Conservation (phyloP, 2,113 vertebrate genomes). For the Epinephelus moara region DNA sequence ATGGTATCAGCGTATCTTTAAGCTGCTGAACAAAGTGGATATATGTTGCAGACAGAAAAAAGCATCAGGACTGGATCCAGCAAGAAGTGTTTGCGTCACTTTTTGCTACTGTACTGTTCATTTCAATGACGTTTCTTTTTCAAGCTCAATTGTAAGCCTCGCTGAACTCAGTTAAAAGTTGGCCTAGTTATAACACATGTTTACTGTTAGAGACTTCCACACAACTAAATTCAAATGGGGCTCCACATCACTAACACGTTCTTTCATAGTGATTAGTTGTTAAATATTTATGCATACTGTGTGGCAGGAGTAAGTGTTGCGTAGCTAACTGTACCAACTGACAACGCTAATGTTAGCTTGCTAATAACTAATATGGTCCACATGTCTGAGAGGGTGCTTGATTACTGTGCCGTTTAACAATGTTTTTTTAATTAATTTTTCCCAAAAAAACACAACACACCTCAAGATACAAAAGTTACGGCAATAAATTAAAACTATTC, state of each 20-base stretch:
- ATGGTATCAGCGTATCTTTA: constrained; percentile 4
- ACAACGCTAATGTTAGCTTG: background rate
- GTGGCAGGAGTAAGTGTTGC: background rate
- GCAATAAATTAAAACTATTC: background rate
- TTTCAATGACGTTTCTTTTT: constrained; percentile 25
- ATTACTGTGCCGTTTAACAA: background rate
- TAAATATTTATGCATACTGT: background rate
- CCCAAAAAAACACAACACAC: background rate
- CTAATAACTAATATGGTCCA: background rate
- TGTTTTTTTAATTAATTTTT: too few species aligned
- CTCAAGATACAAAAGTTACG: background rate
- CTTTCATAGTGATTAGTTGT: background rate
- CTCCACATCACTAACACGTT: background rate
- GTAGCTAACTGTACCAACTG: background rate
- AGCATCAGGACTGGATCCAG: background rate
- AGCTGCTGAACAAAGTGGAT: constrained; percentile 5
- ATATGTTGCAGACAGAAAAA: background rate
- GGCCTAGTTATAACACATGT: background rate
- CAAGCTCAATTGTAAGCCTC: background rate
- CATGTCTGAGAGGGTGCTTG: background rate
- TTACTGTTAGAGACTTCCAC: background rate
- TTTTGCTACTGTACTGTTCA: background rate
- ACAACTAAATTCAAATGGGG: background rate
- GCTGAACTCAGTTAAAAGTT: background rate
- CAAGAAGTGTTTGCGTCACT: background rate